These are phyloP conservation scores for Neoniphon sammara DNA, from an alignment of 2,797 vertebrate genomes.

Conservation along the genomic window DNA sequence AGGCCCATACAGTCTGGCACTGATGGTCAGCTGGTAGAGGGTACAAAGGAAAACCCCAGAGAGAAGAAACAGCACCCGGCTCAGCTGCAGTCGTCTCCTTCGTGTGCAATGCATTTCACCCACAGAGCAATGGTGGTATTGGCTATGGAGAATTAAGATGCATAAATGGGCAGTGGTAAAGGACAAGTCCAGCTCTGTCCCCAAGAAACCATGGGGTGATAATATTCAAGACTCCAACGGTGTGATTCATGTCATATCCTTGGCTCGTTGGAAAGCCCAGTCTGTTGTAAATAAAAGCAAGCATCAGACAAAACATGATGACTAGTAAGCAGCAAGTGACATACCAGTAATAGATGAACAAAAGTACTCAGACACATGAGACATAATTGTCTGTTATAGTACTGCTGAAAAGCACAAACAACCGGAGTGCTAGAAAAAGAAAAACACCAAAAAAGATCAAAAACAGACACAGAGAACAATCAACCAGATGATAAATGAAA, in stretches of 20 bases:
- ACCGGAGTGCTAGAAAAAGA: not conserved
- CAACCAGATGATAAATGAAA: not conserved
- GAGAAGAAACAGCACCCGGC: conserved; percentile 87
- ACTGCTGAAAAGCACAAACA: conserved; percentile 12
- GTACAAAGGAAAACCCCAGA: conserved; percentile 84
- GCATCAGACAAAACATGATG: conserved; percentile 33
- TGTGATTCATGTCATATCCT: conserved; percentile 79
- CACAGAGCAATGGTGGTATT: conserved; percentile 39
- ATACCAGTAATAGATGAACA: not conserved
- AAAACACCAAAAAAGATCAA: not conserved
- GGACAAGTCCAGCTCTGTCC: conserved; percentile 59
- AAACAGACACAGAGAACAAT: not conserved
- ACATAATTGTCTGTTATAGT: conserved; percentile 21
- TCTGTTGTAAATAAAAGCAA: conserved; percentile 53
- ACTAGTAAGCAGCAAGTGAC: conserved; percentile 28
- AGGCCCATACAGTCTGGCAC: conserved; percentile 76
- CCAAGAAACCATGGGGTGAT: conserved; percentile 63
- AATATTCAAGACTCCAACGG: conserved; percentile 46
- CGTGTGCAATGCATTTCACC: conserved; percentile 83
- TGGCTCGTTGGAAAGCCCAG: conserved; percentile 40
- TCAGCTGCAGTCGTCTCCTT: conserved; percentile 86
- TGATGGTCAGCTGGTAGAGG: conserved; percentile 86
- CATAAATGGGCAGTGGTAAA: conserved; percentile 59
- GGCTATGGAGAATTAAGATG: conserved; percentile 63
- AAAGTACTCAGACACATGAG: not conserved